Evolutionary conservation across 1,140 invertebrate species (phyloP).

Genomic region (Spodoptera litura): DNA sequence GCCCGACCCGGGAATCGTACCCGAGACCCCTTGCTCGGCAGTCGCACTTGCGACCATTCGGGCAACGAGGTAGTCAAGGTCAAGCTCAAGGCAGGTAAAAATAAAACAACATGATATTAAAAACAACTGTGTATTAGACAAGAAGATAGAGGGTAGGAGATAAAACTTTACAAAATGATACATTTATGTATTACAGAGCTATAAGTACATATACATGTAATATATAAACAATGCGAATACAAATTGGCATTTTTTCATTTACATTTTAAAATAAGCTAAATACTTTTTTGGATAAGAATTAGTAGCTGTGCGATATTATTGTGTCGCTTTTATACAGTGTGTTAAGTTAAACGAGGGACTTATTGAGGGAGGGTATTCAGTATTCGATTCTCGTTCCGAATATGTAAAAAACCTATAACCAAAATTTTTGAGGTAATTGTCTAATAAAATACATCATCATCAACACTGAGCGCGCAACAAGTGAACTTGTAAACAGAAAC

Average conservation of each 20-base stretch:
- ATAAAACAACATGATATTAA: constrained; percentile 1
- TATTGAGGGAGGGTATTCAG: too few species aligned
- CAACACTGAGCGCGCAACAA: too few species aligned
- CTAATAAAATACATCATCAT: too few species aligned
- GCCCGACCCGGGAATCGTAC: too few species aligned
- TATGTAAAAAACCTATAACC: too few species aligned
- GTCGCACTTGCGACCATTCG: too few species aligned
- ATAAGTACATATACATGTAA: background rate
- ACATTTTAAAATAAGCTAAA: constrained; percentile 37
- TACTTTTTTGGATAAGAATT: background rate
- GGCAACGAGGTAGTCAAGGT: too few species aligned
- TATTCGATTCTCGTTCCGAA: too few species aligned
- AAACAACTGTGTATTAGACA: constrained; percentile 49
- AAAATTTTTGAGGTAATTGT: too few species aligned
- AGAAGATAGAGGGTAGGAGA: constrained; percentile 43
- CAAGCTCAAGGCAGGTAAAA: background rate
- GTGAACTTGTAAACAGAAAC: too few species aligned
- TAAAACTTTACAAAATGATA: constrained; percentile 46
- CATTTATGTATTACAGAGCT: constrained; percentile 8
- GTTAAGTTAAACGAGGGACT: too few species aligned
- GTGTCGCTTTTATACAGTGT: background rate
- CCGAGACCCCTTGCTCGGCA: too few species aligned
- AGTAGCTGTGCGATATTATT: background rate
- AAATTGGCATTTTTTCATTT: constrained; percentile 45
- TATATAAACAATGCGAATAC: constrained; percentile 26